A percentile compares a stretch with the other conserved stretches of the same genome.
phyloP scores from a whole-genome alignment of 1,140 invertebrate species.

The Tetramorium simillimum region DNA sequence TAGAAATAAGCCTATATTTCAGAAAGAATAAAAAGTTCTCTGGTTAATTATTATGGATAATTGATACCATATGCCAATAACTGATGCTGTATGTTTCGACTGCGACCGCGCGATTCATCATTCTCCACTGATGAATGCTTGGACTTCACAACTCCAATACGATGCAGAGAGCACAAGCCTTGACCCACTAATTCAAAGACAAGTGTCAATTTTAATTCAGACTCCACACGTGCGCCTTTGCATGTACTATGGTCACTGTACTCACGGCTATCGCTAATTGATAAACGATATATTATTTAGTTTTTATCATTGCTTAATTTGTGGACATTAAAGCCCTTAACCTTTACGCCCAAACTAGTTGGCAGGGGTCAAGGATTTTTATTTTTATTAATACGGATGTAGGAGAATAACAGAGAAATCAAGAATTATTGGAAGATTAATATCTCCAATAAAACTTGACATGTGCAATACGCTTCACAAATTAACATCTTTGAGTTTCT shows the following conservation, averaged over 20 bases:
- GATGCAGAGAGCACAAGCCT: slow-evolving; percentile 59
- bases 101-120: background rate
- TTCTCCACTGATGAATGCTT: slow-evolving; percentile 18
- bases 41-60: background rate
- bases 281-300: slow-evolving; percentile 43
- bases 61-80: background rate
- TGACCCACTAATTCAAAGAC: slow-evolving; percentile 61
- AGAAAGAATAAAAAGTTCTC: background rate
- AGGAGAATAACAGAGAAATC: background rate
- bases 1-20: background rate
- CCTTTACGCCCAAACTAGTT: background rate
- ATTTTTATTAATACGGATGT: background rate
- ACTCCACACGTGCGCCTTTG: slow-evolving; percentile 31
- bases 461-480: too few relatives aligned
- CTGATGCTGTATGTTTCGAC: background rate
- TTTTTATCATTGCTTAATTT: slow-evolving; percentile 32
- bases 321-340: slow-evolving; percentile 17
- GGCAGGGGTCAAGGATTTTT: background rate
- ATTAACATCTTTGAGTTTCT: background rate
- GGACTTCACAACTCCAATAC: background rate
- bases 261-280: slow-evolving; percentile 24
- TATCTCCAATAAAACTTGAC: background rate
- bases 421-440: background rate
- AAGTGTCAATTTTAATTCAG: slow-evolving; percentile 62
- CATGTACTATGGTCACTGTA: background rate